phyloP scores from a whole-genome alignment of 1,140 invertebrate genomes.

The Drosophila chauvacae region DNA sequence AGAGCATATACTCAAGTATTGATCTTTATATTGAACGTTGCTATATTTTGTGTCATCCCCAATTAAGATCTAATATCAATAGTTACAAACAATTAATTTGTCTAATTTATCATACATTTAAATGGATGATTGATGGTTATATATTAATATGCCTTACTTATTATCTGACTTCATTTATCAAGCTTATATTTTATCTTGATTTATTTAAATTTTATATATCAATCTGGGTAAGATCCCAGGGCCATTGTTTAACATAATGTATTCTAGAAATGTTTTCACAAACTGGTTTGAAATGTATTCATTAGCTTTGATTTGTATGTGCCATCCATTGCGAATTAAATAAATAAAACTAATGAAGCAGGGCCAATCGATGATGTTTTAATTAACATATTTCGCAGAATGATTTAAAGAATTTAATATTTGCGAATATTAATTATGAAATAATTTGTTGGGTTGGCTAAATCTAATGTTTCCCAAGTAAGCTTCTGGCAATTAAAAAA shows the following conservation, averaged over 20 bases:
- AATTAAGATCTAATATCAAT: too few species aligned
- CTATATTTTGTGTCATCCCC: too few species aligned
- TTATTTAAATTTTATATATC: background rate
- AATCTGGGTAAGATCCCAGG: background rate
- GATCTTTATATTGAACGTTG: too few species aligned
- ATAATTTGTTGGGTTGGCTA: background rate
- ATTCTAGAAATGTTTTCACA: slow-evolving; percentile 11
- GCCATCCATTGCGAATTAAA: slow-evolving; percentile 6
- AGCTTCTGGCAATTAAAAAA: background rate
- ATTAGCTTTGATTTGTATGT: slow-evolving; percentile 12
- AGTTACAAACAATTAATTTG: background rate
- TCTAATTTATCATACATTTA: background rate
- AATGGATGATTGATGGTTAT: background rate
- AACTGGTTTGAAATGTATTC: slow-evolving; percentile 7
- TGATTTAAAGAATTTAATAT: background rate
- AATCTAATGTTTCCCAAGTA: background rate
- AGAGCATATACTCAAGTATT: too few species aligned
- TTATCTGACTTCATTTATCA: background rate
- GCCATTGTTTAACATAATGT: background rate
- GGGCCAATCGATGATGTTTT: background rate
- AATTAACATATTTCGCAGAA: slow-evolving; percentile 15
- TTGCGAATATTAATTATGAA: background rate
- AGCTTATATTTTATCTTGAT: background rate
- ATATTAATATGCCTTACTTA: background rate
- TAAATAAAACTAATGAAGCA: slow-evolving; percentile 27